Evolutionary conservation across 2,113 vertebrate genomes (phyloP).

Genomic region (Chloebia gouldiae): DNA sequence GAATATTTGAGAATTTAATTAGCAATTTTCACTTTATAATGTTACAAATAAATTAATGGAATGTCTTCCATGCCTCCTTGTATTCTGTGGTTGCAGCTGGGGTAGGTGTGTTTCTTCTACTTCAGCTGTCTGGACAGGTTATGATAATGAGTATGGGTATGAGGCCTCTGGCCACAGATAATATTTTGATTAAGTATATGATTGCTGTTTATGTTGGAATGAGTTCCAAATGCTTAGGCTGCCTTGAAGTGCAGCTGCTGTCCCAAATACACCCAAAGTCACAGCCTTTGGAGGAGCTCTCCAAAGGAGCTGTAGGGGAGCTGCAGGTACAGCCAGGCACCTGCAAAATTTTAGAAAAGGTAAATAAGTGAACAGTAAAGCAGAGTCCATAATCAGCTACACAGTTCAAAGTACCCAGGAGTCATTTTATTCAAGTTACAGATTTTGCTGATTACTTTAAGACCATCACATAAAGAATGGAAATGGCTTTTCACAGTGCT

Average conservation of each 20-base stretch:
- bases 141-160: accelerated
- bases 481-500: background rate
- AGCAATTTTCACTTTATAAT: background rate
- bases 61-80: background rate
- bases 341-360: background rate
- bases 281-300: background rate
- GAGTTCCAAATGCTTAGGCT: background rate
- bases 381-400: background rate
- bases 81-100: background rate
- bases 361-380: background rate
- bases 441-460: background rate
- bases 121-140: background rate
- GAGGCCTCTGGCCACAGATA: background rate
- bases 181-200: background rate
- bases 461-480: background rate
- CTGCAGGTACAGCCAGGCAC: background rate
- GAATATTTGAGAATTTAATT: background rate
- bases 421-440: background rate
- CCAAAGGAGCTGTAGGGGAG: background rate
- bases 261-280: accelerated
- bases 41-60: background rate
- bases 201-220: background rate
- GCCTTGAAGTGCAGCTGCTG: background rate
- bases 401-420: background rate
- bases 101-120: background rate